These are phyloP conservation scores for Vannuccia rotundouncinata DNA, from an alignment of 2,888 invertebrate species.

Conservation along the genomic window DNA sequence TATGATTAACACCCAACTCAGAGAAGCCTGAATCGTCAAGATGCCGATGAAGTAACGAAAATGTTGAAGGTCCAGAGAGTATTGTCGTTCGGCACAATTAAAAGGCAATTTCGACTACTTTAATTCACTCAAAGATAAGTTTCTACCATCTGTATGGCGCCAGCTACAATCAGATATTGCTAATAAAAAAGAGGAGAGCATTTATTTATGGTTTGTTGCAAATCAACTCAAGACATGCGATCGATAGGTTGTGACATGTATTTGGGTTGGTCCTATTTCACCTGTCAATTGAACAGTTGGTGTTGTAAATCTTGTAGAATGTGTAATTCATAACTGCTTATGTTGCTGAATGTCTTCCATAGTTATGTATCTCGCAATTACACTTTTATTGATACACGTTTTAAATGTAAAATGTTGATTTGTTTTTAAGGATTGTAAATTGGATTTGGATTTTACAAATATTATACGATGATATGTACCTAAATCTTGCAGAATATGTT, in stretches of 20 bases:
- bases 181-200: neutral
- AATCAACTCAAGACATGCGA: neutral
- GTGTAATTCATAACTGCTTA: neutral
- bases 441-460: too few relatives aligned
- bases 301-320: neutral
- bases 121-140: neutral
- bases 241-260: neutral
- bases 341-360: neutral
- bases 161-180: neutral
- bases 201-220: neutral
- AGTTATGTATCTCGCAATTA: too few relatives aligned
- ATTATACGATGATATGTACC: too few relatives aligned
- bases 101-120: neutral
- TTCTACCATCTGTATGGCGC: neutral
- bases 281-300: neutral
- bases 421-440: too few relatives aligned
- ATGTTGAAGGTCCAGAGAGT: neutral
- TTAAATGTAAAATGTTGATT: too few relatives aligned
- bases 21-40: neutral
- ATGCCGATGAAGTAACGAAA: neutral
- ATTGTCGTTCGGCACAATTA: neutral
- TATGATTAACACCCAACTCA: neutral
- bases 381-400: too few relatives aligned
- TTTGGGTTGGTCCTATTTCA: neutral
- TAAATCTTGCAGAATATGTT: too few relatives aligned